A percentile compares a stretch with the other conserved stretches of the same genome.
Evolutionary conservation across 2,797 vertebrate genomes (phyloP).

Genomic region (Gymnodraco acuticeps): DNA sequence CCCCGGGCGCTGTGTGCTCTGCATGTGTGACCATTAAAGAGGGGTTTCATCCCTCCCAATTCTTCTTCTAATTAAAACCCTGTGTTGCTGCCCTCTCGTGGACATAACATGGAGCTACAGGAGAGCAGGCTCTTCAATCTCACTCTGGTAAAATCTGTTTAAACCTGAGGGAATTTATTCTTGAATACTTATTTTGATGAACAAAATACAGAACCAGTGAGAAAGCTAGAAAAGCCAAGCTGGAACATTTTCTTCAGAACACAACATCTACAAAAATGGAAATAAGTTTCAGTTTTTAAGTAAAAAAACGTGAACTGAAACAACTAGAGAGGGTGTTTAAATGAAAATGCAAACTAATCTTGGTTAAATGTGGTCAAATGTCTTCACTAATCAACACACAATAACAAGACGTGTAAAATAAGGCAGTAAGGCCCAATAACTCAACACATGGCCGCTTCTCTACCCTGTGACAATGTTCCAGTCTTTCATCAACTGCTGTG

Average conservation of each 20-base stretch:
- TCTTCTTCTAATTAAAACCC: neutral
- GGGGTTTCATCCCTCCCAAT: too few relatives aligned
- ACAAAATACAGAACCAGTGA: neutral
- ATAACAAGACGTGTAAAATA: neutral
- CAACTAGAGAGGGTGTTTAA: neutral
- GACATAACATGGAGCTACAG: conserved; percentile 10
- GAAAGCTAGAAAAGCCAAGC: neutral
- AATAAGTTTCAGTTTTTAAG: neutral
- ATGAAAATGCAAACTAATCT: neutral
- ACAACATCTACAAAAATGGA: neutral
- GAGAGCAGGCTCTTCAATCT: conserved; percentile 8
- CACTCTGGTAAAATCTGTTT: neutral
- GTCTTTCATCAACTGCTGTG: conserved; percentile 35
- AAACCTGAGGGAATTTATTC: neutral
- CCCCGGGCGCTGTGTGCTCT: too few relatives aligned
- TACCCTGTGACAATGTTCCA: conserved; percentile 7
- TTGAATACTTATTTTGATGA: neutral
- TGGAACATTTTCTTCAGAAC: neutral
- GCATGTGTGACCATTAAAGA: too few relatives aligned
- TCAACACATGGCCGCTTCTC: conserved; percentile 26
- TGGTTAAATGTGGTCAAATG: neutral
- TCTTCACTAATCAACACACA: neutral
- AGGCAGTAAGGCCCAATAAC: conserved; percentile 2
- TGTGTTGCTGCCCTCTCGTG: conserved; percentile 72
- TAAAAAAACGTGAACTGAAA: neutral